These are phyloP conservation scores for Gallinago solitaria DNA, from an alignment of 2,797 vertebrate genomes.

Conservation along the genomic window DNA sequence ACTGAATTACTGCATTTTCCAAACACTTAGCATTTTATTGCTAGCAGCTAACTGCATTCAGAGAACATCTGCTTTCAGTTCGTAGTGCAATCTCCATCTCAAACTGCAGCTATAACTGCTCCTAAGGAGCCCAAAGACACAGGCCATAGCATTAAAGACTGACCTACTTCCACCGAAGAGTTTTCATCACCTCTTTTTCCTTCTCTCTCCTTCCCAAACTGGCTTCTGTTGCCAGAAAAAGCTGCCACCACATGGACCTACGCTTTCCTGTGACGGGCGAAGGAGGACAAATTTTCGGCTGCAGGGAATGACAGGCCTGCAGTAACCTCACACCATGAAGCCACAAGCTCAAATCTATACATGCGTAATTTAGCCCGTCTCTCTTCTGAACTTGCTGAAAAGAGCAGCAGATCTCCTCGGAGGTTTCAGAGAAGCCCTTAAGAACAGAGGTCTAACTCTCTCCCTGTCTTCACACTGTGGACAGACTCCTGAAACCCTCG, in stretches of 20 bases:
- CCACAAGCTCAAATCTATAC: neutral
- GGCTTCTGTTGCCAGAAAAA: neutral
- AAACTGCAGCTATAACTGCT: neutral
- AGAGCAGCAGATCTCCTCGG: neutral
- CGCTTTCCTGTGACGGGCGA: neutral
- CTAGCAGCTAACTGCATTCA: neutral
- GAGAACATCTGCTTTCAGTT: slow-evolving; percentile 11
- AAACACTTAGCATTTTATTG: neutral
- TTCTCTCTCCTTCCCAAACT: neutral
- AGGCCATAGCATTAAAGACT: neutral
- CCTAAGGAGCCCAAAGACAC: slow-evolving; percentile 20
- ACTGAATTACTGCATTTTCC: slow-evolving; percentile 16
- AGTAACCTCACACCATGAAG: neutral
- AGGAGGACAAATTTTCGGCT: neutral
- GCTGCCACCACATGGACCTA: neutral
- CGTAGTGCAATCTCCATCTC: neutral
- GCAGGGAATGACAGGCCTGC: neutral
- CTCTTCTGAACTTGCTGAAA: neutral
- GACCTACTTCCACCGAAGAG: neutral
- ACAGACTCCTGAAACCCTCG: neutral
- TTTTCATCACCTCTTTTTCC: neutral
- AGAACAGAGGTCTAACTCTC: neutral
- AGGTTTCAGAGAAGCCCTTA: neutral
- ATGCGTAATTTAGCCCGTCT: neutral
- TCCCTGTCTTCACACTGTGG: neutral